These are phyloP conservation scores for Petrocephalus sullivani DNA, from an alignment of 2,797 vertebrate species.

Conservation along the genomic window DNA sequence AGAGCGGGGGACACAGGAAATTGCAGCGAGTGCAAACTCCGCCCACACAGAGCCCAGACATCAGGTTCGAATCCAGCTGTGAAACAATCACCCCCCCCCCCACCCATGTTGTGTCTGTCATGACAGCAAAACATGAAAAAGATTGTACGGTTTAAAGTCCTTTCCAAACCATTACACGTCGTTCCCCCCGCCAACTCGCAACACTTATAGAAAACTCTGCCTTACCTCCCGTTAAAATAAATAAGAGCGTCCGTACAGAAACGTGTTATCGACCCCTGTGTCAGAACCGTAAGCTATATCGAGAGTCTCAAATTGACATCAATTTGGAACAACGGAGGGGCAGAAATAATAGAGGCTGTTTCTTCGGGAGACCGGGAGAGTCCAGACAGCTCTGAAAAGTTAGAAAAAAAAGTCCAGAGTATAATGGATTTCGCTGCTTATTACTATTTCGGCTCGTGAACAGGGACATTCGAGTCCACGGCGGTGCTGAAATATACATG, in stretches of 20 bases:
- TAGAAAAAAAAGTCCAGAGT: constrained; percentile 1
- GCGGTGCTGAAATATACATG: neutral
- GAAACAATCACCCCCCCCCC: neutral
- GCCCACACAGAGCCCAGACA: neutral
- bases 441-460: constrained; percentile 11
- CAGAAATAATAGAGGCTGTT: constrained; percentile 26
- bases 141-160: neutral
- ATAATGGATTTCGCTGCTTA: constrained; percentile 10
- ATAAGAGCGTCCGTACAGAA: constrained; percentile 26
- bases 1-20: neutral
- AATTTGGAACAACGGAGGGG: constrained; percentile 31
- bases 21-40: neutral
- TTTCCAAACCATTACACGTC: neutral
- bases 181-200: neutral
- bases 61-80: neutral
- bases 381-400: constrained; percentile 29
- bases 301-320: constrained; percentile 21
- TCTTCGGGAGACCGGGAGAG: neutral
- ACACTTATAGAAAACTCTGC: neutral
- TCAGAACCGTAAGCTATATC: constrained; percentile 28
- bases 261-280: constrained; percentile 35
- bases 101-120: neutral
- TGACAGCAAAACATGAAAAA: neutral
- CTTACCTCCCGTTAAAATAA: neutral
- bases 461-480: constrained; percentile 12